Conservation (phyloP, 2,888 invertebrate species). For the Galeruca laticollis region DNA sequence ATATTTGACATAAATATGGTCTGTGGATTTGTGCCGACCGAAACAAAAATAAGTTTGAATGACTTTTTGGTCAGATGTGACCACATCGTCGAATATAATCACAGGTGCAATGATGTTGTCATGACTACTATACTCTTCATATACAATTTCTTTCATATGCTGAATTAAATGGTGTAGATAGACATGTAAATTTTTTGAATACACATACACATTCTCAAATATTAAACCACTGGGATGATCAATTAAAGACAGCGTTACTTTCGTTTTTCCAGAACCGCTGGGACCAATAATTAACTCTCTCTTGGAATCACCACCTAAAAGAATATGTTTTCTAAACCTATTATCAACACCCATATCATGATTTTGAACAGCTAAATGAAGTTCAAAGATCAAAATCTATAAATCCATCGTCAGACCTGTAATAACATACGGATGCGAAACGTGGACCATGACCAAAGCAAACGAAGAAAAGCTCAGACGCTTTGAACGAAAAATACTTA, state of each 20-base stretch:
- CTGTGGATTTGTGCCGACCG: constrained; percentile 34
- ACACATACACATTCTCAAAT: constrained; percentile 26
- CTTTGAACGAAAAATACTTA: too few relatives aligned
- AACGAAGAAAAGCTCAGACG: too few relatives aligned
- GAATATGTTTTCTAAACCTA: constrained; percentile 9
- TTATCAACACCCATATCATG: too few relatives aligned
- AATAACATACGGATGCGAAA: too few relatives aligned
- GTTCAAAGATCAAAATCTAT: too few relatives aligned
- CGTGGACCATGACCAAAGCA: too few relatives aligned
- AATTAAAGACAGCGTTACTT: constrained; percentile 3
- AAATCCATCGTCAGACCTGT: too few relatives aligned
- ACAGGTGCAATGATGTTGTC: background rate
- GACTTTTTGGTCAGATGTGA: constrained; percentile 29
- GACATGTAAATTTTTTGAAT: constrained; percentile 20
- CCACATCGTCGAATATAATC: constrained; percentile 33
- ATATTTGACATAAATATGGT: constrained; percentile 37
- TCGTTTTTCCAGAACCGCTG: constrained; percentile 19
- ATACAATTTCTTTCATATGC: constrained; percentile 6
- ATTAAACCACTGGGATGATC: constrained; percentile 23
- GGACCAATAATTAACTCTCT: constrained; percentile 9
- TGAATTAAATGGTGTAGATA: constrained; percentile 1
- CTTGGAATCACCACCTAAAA: constrained; percentile 21
- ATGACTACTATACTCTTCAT: too few relatives aligned
- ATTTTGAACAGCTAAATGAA: too few relatives aligned
- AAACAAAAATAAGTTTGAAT: constrained; percentile 36